A percentile compares a stretch with the other conserved stretches of the same genome.
These are phyloP conservation scores for Pipistrellus nathusii DNA, from an alignment of 2,797 vertebrate genomes.

Conservation along the genomic window DNA sequence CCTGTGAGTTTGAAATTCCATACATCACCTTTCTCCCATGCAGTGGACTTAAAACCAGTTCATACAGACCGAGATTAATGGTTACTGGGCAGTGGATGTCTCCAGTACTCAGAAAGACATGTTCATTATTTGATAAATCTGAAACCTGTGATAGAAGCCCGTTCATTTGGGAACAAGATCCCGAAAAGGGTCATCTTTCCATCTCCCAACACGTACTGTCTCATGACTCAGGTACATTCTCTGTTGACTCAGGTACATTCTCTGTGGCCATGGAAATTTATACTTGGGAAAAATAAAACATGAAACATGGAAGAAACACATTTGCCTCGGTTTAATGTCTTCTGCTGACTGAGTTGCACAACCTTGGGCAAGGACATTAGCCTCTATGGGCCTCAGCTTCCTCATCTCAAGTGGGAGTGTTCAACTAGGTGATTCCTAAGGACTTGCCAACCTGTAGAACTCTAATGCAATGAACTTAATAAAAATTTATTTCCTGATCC, in stretches of 20 bases:
- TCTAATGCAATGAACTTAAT: not conserved
- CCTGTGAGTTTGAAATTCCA: not conserved
- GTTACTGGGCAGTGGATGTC: not conserved
- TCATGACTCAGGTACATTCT: conserved; percentile 33
- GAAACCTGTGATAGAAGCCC: not conserved
- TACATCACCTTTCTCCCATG: not conserved
- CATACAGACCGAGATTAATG: not conserved
- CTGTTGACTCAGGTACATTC: conserved; percentile 9
- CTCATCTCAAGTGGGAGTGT: not conserved
- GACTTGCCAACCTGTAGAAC: not conserved
- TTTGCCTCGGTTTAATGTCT: conserved; percentile 42
- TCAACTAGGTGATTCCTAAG: not conserved
- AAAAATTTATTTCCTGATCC: conserved; percentile 1
- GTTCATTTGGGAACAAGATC: not conserved
- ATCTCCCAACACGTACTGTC: conserved; percentile 14
- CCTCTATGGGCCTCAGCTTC: conserved; percentile 13
- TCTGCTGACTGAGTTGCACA: not conserved
- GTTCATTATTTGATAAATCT: not conserved
- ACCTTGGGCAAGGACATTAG: not conserved
- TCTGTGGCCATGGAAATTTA: conserved; percentile 43
- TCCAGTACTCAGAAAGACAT: not conserved
- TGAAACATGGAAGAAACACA: not conserved
- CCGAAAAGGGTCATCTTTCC: conserved; percentile 16
- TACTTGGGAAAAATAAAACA: conserved; percentile 47
- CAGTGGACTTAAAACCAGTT: not conserved